These are phyloP conservation scores for Pogonognathellus flavescens DNA, from an alignment of 1,140 invertebrate species.

Conservation along the genomic window DNA sequence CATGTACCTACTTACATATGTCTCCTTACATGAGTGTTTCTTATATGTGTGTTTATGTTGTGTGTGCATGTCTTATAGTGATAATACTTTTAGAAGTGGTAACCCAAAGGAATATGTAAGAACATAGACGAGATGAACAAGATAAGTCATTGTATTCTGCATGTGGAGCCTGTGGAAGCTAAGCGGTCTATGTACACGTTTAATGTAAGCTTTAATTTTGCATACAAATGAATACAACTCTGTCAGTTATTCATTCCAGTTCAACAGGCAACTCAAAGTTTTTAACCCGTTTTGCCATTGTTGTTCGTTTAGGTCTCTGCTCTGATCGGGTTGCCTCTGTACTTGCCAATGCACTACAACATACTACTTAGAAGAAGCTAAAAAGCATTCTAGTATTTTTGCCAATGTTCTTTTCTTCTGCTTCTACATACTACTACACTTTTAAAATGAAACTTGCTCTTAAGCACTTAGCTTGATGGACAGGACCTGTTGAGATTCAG, in stretches of 20 bases:
- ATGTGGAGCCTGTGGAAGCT: background rate
- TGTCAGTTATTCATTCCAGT: constrained; percentile 5
- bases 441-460: background rate
- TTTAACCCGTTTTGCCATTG: constrained; percentile 23
- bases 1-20: background rate
- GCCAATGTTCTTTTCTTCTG: background rate
- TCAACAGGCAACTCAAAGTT: background rate
- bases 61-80: background rate
- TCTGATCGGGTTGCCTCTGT: background rate
- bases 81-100: too few relatives aligned
- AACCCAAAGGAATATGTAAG: background rate
- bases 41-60: background rate
- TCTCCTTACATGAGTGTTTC: background rate
- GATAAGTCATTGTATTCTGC: constrained; percentile 42
- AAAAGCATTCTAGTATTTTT: too few relatives aligned
- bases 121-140: constrained; percentile 22
- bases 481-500: too few relatives aligned
- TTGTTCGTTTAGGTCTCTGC: background rate
- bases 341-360: too few relatives aligned
- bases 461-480: background rate
- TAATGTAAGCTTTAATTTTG: background rate
- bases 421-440: background rate
- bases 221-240: background rate
- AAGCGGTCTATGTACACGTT: background rate
- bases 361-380: too few relatives aligned